A percentile compares a stretch with the other conserved stretches of the same genome.
phyloP scores from a whole-genome alignment of 2,113 vertebrate genomes.

The Ibidorhyncha struthersii region DNA sequence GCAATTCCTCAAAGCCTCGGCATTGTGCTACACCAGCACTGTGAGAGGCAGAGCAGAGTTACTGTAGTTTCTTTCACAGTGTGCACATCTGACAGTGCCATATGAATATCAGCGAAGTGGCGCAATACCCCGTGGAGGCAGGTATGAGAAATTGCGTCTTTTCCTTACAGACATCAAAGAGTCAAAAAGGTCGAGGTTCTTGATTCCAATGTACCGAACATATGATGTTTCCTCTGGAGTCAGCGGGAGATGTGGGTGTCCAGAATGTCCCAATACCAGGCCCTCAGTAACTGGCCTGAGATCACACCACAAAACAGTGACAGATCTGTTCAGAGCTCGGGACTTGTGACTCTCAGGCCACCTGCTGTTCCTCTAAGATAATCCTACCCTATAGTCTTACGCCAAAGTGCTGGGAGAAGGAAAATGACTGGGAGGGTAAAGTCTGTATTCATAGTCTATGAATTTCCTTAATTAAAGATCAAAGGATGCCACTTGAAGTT shows the following conservation, averaged over 20 bases:
- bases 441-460: background rate
- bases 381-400: background rate
- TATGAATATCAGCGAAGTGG: background rate
- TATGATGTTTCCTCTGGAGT: background rate
- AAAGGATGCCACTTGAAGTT: background rate
- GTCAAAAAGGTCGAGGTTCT: background rate
- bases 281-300: background rate
- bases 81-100: background rate
- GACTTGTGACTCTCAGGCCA: background rate
- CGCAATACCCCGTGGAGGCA: background rate
- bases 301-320: background rate
- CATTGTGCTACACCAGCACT: background rate
- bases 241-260: background rate
- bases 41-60: background rate
- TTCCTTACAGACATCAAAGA: background rate
- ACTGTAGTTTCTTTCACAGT: background rate
- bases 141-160: background rate
- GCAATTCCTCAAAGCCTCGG: slow-evolving; percentile 28
- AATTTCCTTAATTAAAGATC: background rate
- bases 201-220: background rate
- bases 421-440: background rate
- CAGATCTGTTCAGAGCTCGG: background rate
- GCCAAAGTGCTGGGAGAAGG: background rate
- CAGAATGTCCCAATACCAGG: background rate
- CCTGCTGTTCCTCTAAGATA: background rate